Percentiles rank a stretch among this genome's conserved stretches.
phyloP scores from a whole-genome alignment of 2,888 invertebrate species.

The Ecliptopera silaceata region DNA sequence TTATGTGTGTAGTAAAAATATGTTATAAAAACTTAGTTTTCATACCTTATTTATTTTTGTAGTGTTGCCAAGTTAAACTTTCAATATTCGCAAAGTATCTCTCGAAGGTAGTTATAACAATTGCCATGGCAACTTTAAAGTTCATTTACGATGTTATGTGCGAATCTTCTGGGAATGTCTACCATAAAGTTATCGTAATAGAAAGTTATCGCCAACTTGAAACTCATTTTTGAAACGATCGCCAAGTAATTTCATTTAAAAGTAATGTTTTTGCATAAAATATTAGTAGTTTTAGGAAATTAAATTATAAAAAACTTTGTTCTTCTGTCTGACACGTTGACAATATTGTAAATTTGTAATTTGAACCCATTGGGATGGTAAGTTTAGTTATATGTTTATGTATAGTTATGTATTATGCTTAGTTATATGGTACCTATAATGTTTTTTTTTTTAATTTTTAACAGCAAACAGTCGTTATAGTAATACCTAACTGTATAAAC shows the following conservation, averaged over 20 bases:
- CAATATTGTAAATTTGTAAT: too few relatives aligned
- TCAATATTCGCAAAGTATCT: slow-evolving; percentile 31
- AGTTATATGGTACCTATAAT: too few relatives aligned
- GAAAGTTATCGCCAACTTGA: slow-evolving; percentile 15
- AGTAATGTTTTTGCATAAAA: background rate
- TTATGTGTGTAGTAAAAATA: too few relatives aligned
- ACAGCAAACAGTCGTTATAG: too few relatives aligned
- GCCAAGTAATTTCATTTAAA: slow-evolving; percentile 10
- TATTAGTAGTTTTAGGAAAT: background rate
- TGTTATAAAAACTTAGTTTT: too few relatives aligned
- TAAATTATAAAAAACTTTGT: too few relatives aligned
- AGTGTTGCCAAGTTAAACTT: slow-evolving; percentile 22
- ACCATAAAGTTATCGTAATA: slow-evolving; percentile 22
- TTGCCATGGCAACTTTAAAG: slow-evolving; percentile 29
- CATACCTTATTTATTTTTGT: background rate
- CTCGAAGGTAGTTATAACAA: slow-evolving; percentile 30
- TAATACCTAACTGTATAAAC: too few relatives aligned
- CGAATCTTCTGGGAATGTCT: slow-evolving; percentile 21
- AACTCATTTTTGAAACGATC: slow-evolving; percentile 18
- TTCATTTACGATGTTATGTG: slow-evolving; percentile 28
- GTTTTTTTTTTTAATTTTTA: too few relatives aligned
- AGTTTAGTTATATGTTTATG: too few relatives aligned
- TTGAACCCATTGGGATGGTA: too few relatives aligned
- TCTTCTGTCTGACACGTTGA: too few relatives aligned
- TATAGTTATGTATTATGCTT: too few relatives aligned